A percentile compares a stretch with the other conserved stretches of the same genome.
Conservation (phyloP, 92 coral and sea anemone genomes). For the Parazoanthus atlanticus region DNA sequence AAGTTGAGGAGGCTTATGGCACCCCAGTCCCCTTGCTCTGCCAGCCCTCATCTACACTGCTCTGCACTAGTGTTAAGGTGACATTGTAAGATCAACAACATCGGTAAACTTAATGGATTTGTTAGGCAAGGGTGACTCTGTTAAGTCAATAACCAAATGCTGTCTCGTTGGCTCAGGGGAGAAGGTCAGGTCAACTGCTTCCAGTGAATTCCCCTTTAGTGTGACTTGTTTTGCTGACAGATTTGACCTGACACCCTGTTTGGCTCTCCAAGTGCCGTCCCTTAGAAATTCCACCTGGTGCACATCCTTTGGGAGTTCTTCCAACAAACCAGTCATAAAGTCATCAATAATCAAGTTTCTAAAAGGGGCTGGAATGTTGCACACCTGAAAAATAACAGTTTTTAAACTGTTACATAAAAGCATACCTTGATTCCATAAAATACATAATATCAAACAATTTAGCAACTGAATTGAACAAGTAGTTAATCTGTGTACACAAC, state of each 20-base stretch:
- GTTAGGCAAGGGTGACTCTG: constrained; percentile 4
- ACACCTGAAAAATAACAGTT: neutral
- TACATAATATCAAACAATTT: neutral
- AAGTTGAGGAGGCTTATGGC: too few relatives aligned
- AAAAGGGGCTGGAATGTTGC: constrained; percentile 1
- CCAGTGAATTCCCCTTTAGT: constrained; percentile 19
- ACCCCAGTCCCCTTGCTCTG: too few relatives aligned
- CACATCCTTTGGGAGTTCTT: constrained; percentile 15
- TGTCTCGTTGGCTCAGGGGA: constrained; percentile 4
- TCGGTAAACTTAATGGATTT: neutral
- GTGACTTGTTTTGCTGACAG: neutral
- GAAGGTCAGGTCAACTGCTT: constrained; percentile 16
- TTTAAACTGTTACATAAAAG: too few relatives aligned
- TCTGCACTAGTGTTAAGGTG: neutral
- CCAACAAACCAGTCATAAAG: constrained; percentile 3
- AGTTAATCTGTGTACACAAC: too few relatives aligned
- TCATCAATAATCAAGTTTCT: constrained; percentile 24
- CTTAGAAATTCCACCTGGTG: constrained; percentile 19
- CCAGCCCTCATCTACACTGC: neutral
- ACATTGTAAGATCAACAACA: constrained; percentile 27
- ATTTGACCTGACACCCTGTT: neutral
- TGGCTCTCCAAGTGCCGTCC: constrained; percentile 36
- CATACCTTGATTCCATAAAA: too few relatives aligned
- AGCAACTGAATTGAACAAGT: too few relatives aligned
- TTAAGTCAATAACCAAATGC: constrained; percentile 24